A percentile compares a stretch with the other conserved stretches of the same genome.
Evolutionary conservation across 2,888 invertebrate genomes (phyloP).

Genomic region (Sminthurinus aureus): DNA sequence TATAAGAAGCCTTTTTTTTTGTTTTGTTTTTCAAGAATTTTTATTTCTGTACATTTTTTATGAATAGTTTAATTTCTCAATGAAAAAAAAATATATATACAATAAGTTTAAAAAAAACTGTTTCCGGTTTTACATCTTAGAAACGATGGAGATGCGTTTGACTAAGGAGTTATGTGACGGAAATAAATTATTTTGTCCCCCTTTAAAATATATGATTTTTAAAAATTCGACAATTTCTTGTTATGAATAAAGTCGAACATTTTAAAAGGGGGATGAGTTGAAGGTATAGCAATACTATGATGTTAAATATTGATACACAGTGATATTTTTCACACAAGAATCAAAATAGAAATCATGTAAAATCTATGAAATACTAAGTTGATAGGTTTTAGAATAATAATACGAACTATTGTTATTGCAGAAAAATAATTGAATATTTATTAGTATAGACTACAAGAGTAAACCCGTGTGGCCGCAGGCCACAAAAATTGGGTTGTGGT

Average conservation of each 20-base stretch:
- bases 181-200: conserved; percentile 11
- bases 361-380: no score
- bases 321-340: background rate
- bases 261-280: background rate
- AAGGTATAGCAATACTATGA: background rate
- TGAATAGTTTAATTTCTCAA: background rate
- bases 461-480: no score
- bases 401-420: no score
- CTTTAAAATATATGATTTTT: background rate
- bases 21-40: no score
- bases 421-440: no score
- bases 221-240: background rate
- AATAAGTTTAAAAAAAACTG: background rate
- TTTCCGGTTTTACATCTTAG: conserved; percentile 29
- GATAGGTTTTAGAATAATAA: no score
- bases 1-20: no score
- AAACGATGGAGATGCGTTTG: conserved; percentile 5
- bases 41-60: background rate
- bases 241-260: background rate
- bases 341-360: no score
- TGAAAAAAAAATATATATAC: background rate
- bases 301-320: background rate
- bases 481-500: no score
- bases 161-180: conserved; percentile 34
- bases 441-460: no score